Evolutionary conservation across 2,888 invertebrate genomes (phyloP).

Genomic region (Agrenia bidenticulata): DNA sequence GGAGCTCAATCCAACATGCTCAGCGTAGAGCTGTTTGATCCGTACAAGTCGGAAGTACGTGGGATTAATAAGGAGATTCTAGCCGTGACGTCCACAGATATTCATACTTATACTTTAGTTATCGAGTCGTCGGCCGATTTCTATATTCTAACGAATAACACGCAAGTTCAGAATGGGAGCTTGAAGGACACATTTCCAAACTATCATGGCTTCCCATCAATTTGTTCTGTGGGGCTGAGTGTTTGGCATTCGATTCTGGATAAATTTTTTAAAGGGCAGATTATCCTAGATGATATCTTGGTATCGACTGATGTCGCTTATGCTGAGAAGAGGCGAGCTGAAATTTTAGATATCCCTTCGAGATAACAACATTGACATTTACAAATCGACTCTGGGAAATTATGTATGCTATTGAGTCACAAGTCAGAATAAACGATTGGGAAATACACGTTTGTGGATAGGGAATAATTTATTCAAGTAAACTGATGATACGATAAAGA

Average conservation of each 20-base stretch:
- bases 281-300: constrained; percentile 33
- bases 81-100: constrained; percentile 7
- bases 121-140: constrained; percentile 25
- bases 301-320: constrained; percentile 24
- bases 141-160: constrained; percentile 25
- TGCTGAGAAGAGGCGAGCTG: constrained; percentile 23
- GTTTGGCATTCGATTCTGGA: constrained; percentile 37
- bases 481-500: too few relatives aligned
- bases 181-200: constrained; percentile 26
- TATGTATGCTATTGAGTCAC: too few relatives aligned
- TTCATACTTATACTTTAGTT: constrained; percentile 23
- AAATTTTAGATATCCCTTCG: constrained; percentile 25
- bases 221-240: constrained; percentile 26
- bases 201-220: constrained; percentile 29
- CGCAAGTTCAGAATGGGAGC: constrained; percentile 26
- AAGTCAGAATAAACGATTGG: too few relatives aligned
- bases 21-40: constrained; percentile 29
- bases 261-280: constrained; percentile 38
- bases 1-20: background rate
- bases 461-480: too few relatives aligned
- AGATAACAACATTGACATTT: too few relatives aligned
- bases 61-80: background rate
- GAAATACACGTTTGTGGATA: too few relatives aligned
- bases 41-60: constrained; percentile 19
- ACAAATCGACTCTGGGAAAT: too few relatives aligned